phyloP scores from a whole-genome alignment of 2,797 vertebrate species.

The Karalla daura region DNA sequence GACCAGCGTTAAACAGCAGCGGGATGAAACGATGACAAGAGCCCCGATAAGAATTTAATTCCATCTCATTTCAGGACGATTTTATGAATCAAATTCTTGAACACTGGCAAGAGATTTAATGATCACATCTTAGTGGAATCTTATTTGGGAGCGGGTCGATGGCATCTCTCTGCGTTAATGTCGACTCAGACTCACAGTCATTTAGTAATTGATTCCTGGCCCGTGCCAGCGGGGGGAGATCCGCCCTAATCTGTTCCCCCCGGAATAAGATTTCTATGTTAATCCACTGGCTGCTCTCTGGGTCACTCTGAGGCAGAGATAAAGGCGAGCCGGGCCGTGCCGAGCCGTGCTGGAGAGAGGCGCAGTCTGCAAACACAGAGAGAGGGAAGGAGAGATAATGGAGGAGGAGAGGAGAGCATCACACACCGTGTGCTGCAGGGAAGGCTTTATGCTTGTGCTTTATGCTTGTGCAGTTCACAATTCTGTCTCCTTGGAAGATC shows the following conservation, averaged over 20 bases:
- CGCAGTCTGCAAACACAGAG: conserved; percentile 50
- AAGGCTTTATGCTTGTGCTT: not conserved
- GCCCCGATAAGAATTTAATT: conserved; percentile 99
- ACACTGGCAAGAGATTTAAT: conserved; percentile 99
- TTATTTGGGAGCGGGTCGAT: conserved; percentile 97
- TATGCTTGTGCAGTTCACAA: not conserved
- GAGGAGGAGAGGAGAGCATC: not conserved
- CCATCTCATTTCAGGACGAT: conserved; percentile 97
- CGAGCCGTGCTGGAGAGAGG: conserved; percentile 21
- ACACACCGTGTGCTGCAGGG: not conserved
- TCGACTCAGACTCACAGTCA: conserved; percentile 99
- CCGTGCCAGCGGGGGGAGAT: conserved; percentile 95
- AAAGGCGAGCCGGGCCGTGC: conserved; percentile 76
- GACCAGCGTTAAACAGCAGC: conserved; percentile 83
- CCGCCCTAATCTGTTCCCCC: conserved; percentile 99
- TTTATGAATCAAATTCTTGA: conserved; percentile 98
- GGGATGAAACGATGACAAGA: conserved; percentile 99
- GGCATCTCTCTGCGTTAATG: conserved; percentile 99
- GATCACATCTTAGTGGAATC: conserved; percentile 98
- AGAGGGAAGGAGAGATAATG: not conserved
- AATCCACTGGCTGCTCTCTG: conserved; percentile 88
- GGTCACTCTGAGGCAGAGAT: conserved; percentile 91
- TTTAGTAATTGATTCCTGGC: conserved; percentile 99
- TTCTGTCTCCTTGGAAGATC: too few species aligned
- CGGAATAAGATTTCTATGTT: conserved; percentile 99